phyloP scores from a whole-genome alignment of 2,113 vertebrate species.

The Crocuta crocuta region DNA sequence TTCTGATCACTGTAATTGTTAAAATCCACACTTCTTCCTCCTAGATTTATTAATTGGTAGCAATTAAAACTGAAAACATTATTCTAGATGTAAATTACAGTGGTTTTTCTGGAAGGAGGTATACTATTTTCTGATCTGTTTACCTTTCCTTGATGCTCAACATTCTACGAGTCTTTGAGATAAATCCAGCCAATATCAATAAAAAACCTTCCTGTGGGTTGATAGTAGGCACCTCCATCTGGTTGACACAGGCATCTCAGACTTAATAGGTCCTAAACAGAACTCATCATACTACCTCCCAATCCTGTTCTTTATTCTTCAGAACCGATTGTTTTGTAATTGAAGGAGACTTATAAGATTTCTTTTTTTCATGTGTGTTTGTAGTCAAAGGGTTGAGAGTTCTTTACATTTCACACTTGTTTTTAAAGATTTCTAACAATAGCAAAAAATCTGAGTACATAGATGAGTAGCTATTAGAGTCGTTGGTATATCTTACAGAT shows the following conservation, averaged over 20 bases:
- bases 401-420: background rate
- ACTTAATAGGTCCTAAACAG: background rate
- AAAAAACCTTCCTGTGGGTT: background rate
- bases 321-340: background rate
- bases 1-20: background rate
- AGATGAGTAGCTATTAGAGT: background rate
- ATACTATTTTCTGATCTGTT: background rate
- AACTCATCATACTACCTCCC: background rate
- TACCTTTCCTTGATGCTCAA: background rate
- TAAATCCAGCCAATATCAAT: background rate
- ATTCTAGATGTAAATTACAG: background rate
- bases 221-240: background rate
- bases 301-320: background rate
- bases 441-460: background rate
- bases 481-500: background rate
- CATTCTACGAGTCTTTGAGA: background rate
- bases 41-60: background rate
- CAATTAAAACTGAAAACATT: background rate
- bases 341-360: background rate
- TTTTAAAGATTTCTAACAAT: background rate
- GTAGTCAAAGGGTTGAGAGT: background rate
- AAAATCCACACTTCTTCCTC: background rate
- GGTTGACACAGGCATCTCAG: background rate
- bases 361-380: background rate
- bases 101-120: background rate